Percentiles rank a stretch among this genome's conserved stretches.
phyloP scores from a whole-genome alignment of 2,888 invertebrate species.

The Phortica magna region DNA sequence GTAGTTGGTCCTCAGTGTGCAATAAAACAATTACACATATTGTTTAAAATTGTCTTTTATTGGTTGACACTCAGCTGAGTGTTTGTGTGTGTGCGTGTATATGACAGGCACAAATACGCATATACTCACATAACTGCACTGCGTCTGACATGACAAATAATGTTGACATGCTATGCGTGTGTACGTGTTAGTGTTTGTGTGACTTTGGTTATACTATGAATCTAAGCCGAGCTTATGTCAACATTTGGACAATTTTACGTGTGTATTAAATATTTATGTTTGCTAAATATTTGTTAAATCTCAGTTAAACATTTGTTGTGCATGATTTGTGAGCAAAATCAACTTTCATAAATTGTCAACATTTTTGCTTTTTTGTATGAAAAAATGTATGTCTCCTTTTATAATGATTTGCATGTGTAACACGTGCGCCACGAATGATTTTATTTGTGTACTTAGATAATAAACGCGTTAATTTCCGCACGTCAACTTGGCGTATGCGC shows the following conservation, averaged over 20 bases:
- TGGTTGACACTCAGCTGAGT: conserved; percentile 43
- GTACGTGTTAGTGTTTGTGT: background rate
- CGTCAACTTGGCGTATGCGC: too few species aligned
- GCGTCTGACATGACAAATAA: conserved; percentile 28
- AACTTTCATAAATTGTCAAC: background rate
- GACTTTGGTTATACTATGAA: conserved; percentile 31
- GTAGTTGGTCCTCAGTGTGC: conserved; percentile 54
- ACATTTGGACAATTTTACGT: conserved; percentile 58
- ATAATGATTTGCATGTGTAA: too few species aligned
- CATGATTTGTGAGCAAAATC: background rate
- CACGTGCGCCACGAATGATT: too few species aligned
- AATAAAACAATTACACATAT: conserved; percentile 67
- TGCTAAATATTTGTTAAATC: conserved; percentile 55
- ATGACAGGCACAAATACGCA: background rate
- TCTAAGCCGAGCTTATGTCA: conserved; percentile 54
- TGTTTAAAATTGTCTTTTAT: conserved; percentile 56
- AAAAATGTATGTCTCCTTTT: too few species aligned
- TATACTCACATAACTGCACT: background rate
- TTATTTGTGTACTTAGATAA: too few species aligned
- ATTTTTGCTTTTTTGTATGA: too few species aligned
- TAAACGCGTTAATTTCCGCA: too few species aligned
- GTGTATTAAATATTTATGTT: conserved; percentile 64
- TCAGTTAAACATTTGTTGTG: background rate
- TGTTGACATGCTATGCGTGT: conserved; percentile 28
- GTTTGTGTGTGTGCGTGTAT: background rate